Conservation (phyloP, 2,113 vertebrate species). For the Hemiprocne comata region DNA sequence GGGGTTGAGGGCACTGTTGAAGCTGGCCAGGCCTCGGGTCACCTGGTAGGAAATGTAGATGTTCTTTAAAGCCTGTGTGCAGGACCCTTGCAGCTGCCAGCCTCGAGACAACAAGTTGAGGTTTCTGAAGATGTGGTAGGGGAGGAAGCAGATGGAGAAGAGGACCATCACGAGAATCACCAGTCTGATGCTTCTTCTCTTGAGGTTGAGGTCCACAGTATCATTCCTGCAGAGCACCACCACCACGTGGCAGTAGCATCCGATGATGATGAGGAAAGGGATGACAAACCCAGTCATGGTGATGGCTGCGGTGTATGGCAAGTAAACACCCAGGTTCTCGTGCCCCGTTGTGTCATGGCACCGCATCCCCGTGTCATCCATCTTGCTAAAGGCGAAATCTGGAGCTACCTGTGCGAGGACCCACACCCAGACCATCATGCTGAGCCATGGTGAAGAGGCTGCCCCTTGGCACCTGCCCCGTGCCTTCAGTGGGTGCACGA, state of each 20-base stretch:
- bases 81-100: conserved; percentile 15
- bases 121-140: conserved; percentile 81
- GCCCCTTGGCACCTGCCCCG: conserved; percentile 70
- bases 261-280: conserved; percentile 77
- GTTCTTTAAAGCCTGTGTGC: conserved; percentile 27
- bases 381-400: conserved; percentile 76
- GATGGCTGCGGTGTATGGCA: conserved; percentile 70
- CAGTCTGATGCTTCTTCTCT: conserved; percentile 72
- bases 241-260: conserved; percentile 80
- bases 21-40: conserved; percentile 77
- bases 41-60: conserved; percentile 80
- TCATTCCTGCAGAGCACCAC: conserved; percentile 63
- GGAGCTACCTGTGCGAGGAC: conserved; percentile 75
- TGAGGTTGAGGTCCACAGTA: conserved; percentile 60
- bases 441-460: conserved; percentile 19
- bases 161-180: conserved; percentile 77
- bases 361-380: accelerated
- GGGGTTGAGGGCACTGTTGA: conserved; percentile 84
- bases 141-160: conserved; percentile 83
- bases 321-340: conserved; percentile 5
- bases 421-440: conserved; percentile 69
- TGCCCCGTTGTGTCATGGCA: conserved; percentile 75
- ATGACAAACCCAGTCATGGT: conserved; percentile 76
- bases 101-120: conserved; percentile 77
- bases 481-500: conserved; percentile 79